Conservation (phyloP, 2,888 invertebrate species). For the Cheiracanthium punctorium region DNA sequence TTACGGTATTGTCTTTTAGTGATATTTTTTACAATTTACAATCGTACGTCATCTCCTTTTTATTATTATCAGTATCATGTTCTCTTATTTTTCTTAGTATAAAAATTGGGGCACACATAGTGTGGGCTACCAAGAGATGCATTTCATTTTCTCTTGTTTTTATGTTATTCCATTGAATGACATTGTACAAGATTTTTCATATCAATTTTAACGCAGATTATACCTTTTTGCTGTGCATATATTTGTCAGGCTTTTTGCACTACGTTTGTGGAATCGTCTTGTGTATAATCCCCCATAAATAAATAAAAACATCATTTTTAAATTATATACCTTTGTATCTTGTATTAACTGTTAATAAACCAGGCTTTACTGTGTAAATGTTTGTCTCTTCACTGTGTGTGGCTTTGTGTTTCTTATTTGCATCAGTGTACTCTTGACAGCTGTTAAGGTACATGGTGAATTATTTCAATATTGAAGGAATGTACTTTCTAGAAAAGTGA, state of each 20-base stretch:
- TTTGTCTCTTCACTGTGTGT: not conserved
- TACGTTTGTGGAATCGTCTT: slow-evolving; percentile 58
- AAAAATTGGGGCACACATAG: slow-evolving; percentile 26
- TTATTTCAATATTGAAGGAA: too few species aligned
- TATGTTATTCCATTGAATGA: slow-evolving; percentile 35
- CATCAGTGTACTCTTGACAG: too few species aligned
- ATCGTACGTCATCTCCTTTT: slow-evolving; percentile 6
- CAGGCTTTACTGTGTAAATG: slow-evolving; percentile 63
- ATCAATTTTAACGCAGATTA: slow-evolving; percentile 62
- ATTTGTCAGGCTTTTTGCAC: slow-evolving; percentile 65
- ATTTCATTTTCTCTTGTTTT: too few species aligned
- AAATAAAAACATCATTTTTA: slow-evolving; percentile 57
- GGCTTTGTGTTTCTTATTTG: not conserved
- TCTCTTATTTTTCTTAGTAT: slow-evolving; percentile 8
- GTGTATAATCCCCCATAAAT: slow-evolving; percentile 62
- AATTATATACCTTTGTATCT: slow-evolving; percentile 68
- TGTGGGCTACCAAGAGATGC: slow-evolving; percentile 46
- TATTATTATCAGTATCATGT: slow-evolving; percentile 40
- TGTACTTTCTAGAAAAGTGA: too few species aligned
- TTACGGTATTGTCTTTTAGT: slow-evolving; percentile 40
- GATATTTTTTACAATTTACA: slow-evolving; percentile 47
- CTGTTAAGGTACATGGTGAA: too few species aligned
- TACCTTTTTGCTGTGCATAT: slow-evolving; percentile 63
- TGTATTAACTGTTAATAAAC: slow-evolving; percentile 67
- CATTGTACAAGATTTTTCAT: slow-evolving; percentile 53